phyloP scores from a whole-genome alignment of 2,797 vertebrate genomes.

The Sebastes nivosus region DNA sequence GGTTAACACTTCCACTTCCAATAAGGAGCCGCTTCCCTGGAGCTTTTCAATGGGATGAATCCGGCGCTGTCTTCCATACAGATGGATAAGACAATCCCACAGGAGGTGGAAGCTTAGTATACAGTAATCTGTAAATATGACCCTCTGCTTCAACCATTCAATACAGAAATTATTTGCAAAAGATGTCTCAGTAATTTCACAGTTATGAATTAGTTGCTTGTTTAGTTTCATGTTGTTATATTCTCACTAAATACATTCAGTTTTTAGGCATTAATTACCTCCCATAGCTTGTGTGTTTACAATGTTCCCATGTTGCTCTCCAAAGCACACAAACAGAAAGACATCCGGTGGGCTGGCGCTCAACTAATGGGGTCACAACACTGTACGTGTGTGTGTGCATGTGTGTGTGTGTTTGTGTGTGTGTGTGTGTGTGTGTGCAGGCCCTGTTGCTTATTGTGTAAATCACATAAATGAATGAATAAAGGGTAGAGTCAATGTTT shows the following conservation, averaged over 20 bases:
- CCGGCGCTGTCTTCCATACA: neutral
- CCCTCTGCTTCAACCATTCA: neutral
- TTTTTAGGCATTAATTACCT: neutral
- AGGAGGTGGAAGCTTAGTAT: neutral
- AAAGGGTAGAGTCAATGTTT: conserved; percentile 12
- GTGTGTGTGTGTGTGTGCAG: neutral
- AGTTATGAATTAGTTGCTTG: neutral
- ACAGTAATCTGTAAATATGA: neutral
- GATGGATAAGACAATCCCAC: neutral
- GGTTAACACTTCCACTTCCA: neutral
- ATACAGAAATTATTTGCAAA: neutral
- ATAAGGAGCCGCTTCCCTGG: neutral
- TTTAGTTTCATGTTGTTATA: neutral
- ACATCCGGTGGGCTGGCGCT: conserved; percentile 45
- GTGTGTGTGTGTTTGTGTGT: no score
- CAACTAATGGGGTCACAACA: conserved; percentile 12
- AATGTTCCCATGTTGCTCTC: conserved; percentile 47
- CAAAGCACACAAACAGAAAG: conserved; percentile 30
- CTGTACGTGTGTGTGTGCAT: neutral
- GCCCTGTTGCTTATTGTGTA: conserved; percentile 9
- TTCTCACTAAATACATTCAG: neutral
- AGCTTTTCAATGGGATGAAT: neutral
- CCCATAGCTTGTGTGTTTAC: conserved; percentile 2
- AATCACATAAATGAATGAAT: neutral
- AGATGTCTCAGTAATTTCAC: neutral